Conservation (phyloP, 2,888 invertebrate genomes). For the Labia minor region DNA sequence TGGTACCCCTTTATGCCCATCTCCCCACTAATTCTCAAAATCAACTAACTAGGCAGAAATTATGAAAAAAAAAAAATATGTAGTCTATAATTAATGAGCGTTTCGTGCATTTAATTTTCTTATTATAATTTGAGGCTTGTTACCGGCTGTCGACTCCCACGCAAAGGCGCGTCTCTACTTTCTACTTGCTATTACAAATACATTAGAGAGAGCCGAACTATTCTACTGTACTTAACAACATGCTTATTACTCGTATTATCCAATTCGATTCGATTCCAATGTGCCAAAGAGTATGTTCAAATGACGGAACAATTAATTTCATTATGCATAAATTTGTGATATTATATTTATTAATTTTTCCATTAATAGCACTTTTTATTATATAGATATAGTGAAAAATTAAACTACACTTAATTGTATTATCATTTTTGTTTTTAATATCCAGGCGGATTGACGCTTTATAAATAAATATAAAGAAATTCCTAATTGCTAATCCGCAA, state of each 20-base stretch:
- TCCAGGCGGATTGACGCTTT: too few relatives aligned
- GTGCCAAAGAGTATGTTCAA: constrained; percentile 13
- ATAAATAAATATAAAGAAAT: too few relatives aligned
- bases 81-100: background rate
- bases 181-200: constrained; percentile 7
- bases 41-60: background rate
- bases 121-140: constrained; percentile 1
- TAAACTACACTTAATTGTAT: too few relatives aligned
- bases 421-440: too few relatives aligned
- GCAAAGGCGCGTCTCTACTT: constrained; percentile 13
- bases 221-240: too few relatives aligned
- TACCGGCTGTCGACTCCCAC: constrained; percentile 13
- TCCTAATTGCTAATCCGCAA: too few relatives aligned
- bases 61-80: background rate
- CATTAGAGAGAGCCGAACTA: background rate
- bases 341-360: constrained; percentile 8
- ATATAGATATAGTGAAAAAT: too few relatives aligned
- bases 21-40: background rate
- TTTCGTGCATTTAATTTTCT: constrained; percentile 13
- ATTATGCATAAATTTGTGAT: background rate
- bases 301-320: background rate
- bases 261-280: background rate
- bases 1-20: too few relatives aligned
- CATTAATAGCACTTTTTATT: background rate
- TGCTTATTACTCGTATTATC: background rate